Base-by-base conservation (phyloP, 2,888 invertebrate species). In the Plusia festucae region DNA sequence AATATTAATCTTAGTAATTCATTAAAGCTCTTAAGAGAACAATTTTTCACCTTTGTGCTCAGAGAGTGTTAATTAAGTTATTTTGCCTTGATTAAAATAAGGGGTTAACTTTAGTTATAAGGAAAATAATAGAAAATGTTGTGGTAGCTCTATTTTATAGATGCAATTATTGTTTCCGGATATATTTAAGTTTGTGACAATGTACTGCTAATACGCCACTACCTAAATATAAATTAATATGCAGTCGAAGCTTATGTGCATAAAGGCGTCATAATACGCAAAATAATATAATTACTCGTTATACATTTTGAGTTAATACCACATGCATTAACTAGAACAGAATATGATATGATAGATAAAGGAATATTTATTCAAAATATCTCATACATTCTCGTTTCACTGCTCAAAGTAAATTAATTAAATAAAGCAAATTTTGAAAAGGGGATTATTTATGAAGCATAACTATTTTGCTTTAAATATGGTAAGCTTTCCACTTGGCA, bases 41-140 rank as follows among this genome's bases (percentile, higher is more conserved):
- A 75, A 81, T 81, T 81, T 81, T 81, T 81, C 82, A 81, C 78
- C 70, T 80, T 75, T 65, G 68, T 75, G 70, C 70, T 58, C 57
- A 44, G 77, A 70, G 63, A 71, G 68, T 75, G 77, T 73, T 81
- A 81, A 81, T 81, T 81, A 79, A 81, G 59, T 79, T 79, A 77
- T 81, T 81, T 77, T 55, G 51, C 72, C 68, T 66, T 75, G 72
- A 74, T 77, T 77, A 73, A 81, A 77, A 69, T 55, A 74, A 76
- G 55, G 79, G 76, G 75, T 74, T 71, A 40, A 55, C 53, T 66
- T 52, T 53, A 70, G 16, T 73, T 60, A 69, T 60, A 65, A 79
- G 70, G 73, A 73, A 79, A 73, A 79, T 79, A 13, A 62, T 78
- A 76, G 62, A 71, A 73, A 71, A 18, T 49, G 40, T 15, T 6